phyloP scores from a whole-genome alignment of 2,113 vertebrate species.

The Microcebus jonahi region DNA sequence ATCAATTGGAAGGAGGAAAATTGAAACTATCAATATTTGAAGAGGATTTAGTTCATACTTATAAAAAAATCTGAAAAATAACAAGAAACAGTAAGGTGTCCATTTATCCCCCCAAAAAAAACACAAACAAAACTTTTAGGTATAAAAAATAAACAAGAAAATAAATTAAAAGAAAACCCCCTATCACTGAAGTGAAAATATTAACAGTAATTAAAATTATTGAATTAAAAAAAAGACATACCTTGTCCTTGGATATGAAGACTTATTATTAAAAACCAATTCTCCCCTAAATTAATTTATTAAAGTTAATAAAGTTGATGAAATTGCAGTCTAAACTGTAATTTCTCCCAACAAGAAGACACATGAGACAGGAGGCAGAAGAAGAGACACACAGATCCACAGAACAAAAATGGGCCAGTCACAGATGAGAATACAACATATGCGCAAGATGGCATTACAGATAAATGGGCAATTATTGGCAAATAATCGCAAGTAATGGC shows the following conservation, averaged over 20 bases:
- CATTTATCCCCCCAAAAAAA: neutral
- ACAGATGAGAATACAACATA: constrained; percentile 59
- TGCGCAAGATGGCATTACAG: constrained; percentile 57
- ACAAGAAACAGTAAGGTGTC: neutral
- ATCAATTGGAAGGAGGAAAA: neutral
- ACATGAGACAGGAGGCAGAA: constrained; percentile 67
- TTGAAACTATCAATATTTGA: neutral
- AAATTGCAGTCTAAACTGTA: constrained; percentile 74
- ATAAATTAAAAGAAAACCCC: neutral
- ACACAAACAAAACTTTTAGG: neutral
- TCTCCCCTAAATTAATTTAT: constrained; percentile 67
- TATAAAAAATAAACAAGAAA: constrained; percentile 27
- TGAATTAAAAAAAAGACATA: constrained; percentile 55
- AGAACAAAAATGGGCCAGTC: constrained; percentile 59
- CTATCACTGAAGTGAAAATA: constrained; percentile 10
- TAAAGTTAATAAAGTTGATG: constrained; percentile 30
- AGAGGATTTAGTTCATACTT: constrained; percentile 9
- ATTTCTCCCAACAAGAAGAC: constrained; percentile 66
- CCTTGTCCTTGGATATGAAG: constrained; percentile 49
- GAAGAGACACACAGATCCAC: constrained; percentile 65
- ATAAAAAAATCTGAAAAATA: constrained; percentile 8
- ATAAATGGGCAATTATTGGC: constrained; percentile 63
- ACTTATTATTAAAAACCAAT: constrained; percentile 48
- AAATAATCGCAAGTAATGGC: constrained; percentile 65
- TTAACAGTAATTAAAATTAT: constrained; percentile 19